Evolutionary conservation across 2,888 invertebrate genomes (phyloP), one percentile per base, ranked within the genome.

Genomic region (Amiota mariae): DNA sequence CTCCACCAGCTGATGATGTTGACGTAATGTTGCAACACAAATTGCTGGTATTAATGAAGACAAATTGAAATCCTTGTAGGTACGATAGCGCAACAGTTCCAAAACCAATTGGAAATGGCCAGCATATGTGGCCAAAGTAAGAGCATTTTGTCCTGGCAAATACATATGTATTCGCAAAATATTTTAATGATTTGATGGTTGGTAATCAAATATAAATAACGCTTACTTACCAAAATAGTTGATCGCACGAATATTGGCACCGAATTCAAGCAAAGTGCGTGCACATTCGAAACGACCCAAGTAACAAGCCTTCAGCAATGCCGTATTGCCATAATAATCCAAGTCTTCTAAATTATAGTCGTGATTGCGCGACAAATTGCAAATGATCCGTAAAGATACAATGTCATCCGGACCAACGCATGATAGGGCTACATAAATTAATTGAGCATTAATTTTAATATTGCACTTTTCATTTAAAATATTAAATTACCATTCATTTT

Each of bases 261-360:
- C 79, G 24, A 80, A 82, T 9, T 78, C 74, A 1, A 90, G 70
- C 20, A 90, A 81, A 0, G 81, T 79, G 2, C 78, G 71, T 8
- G 83, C 88, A 13, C 87, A 86, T 36, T 87, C 84, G 1, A 75
- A 46, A 13, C 80, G 78, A 0, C 88, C 89, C 67, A 87, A 72
- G 72, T 82, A 88, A 71, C 89, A 90, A 8, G 89, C 89, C 70
- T 87, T 88, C 3, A 90, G 78, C 4, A 90, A 79, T 3, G 89
- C 85, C 0, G 90, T 89, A 78, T 90, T 90, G 0, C 89, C 90
- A 66, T 87, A 89, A 8, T 49, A 59, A 75, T 90, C 90, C n/a
- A 84, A 64, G 6, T 81, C 80, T 72, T 90, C 90, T 12, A 89
- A 71, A 59, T 82, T 78, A 2, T 79, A 71, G 1, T 76, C 70